Evolutionary conservation across 2,888 invertebrate species (phyloP).

Genomic region (Magallana nippona): DNA sequence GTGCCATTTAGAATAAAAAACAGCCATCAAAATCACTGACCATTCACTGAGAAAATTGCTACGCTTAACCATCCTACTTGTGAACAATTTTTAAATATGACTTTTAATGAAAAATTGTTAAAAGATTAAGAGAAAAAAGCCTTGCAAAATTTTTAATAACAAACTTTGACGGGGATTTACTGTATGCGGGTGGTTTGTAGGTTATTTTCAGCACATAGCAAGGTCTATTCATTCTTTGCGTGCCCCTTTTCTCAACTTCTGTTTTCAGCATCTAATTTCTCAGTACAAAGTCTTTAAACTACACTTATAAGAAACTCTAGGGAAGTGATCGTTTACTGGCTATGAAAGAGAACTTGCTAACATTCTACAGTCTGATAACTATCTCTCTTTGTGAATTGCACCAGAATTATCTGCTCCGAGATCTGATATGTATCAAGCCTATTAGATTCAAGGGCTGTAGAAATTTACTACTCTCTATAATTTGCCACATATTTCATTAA

Average conservation of each 20-base stretch:
- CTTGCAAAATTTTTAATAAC: not conserved
- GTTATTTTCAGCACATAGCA: not conserved
- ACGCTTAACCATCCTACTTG: not conserved
- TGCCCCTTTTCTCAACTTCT: not conserved
- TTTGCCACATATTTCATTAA: conserved; percentile 35
- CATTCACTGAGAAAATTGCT: not conserved
- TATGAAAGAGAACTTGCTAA: conserved; percentile 35
- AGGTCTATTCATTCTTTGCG: conserved; percentile 7
- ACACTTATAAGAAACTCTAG: conserved; percentile 5
- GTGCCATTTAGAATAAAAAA: not conserved
- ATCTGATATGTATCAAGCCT: conserved; percentile 30
- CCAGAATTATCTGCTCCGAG: not conserved
- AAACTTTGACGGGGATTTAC: not conserved
- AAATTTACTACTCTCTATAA: conserved; percentile 27
- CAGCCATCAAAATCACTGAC: conserved; percentile 2
- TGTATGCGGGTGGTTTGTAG: not conserved
- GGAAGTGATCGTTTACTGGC: conserved; percentile 17
- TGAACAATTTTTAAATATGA: not conserved
- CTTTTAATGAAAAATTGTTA: not conserved
- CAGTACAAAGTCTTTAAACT: not conserved
- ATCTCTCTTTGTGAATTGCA: conserved; percentile 29
- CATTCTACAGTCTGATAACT: conserved; percentile 1
- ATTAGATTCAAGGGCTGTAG: conserved; percentile 35
- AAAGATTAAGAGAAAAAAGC: not conserved
- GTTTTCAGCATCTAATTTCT: conserved; percentile 15